Evolutionary conservation across 2,113 vertebrate species (phyloP), one percentile per base, ranked within the genome.

Genomic region (Eptesicus fuscus): DNA sequence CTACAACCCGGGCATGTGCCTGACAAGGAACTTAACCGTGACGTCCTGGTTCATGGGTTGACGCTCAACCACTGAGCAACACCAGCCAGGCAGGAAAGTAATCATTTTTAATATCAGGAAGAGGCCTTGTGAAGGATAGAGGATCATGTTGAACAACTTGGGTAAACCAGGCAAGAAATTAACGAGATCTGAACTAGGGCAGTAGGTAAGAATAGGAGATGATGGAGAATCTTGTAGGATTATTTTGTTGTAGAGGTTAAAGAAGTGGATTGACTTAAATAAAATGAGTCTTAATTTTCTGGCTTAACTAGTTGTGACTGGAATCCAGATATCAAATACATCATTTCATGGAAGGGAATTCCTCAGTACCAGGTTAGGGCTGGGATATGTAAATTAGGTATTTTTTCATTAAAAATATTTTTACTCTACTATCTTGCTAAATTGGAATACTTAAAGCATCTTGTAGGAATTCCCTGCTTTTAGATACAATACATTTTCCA

Each of bases 391-490:
- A 69, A 82, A 92, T 7, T 40, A 7, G 13, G n/a, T 63, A 40
- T 35, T 83, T 85, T 94, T 84, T 30, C 59, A 61, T 87, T 82
- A 40, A 87, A 93, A 82, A 76, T 83, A 88, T 22, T 63, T 83
- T 70, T 88, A 88, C 47, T 80, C 20, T 49, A 28, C 90, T 86
- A 18, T 32, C 42, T 87, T 90, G 56, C 49, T 83, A 37, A 93
- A 86, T 65, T 77, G 61, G 9, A 56, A 63, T 47, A 40, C 40
- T 61, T 95, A 86, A 90, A 95, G 9, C 25, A 71, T 65, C 30
- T 49, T 53, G 13, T 44, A 22, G 78, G 44, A 61, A 2, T 80
- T 87, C 20, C 76, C 42, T 92, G 22, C 67, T 61, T 89, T 89
- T 91, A 94, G 28, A 65, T 91, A 20, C 40, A 91, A 9, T 73